phyloP scores from a whole-genome alignment of 2,888 invertebrate species.

The Muscina levida region DNA sequence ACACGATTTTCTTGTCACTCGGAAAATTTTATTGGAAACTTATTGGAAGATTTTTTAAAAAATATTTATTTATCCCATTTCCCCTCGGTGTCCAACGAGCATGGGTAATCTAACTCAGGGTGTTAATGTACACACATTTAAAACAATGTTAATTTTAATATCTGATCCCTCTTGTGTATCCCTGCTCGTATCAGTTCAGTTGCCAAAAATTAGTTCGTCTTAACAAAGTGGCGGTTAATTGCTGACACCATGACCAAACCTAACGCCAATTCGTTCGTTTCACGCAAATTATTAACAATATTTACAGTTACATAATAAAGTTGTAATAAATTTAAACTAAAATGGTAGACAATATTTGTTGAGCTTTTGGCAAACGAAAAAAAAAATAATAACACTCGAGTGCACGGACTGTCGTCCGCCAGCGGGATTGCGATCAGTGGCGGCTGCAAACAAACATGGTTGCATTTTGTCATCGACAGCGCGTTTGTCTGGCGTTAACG shows the following conservation, averaged over 20 bases:
- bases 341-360: constrained; percentile 10
- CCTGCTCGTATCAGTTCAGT: too few relatives aligned
- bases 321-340: constrained; percentile 23
- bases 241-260: constrained; percentile 21
- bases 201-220: constrained; percentile 20
- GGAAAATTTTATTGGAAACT: too few relatives aligned
- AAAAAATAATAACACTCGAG: neutral
- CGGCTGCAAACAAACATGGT: constrained; percentile 6
- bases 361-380: constrained; percentile 11
- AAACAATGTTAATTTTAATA: too few relatives aligned
- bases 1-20: too few relatives aligned
- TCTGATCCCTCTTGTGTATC: too few relatives aligned
- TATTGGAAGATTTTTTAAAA: too few relatives aligned
- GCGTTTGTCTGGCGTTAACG: neutral
- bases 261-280: constrained; percentile 2
- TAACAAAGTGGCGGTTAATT: neutral
- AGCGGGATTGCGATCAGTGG: neutral
- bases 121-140: neutral
- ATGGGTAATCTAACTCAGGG: too few relatives aligned
- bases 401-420: neutral
- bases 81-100: too few relatives aligned
- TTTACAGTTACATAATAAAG: constrained; percentile 23
- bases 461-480: constrained; percentile 29
- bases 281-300: neutral
- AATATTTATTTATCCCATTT: too few relatives aligned